Base-by-base conservation (phyloP, 2,888 invertebrate genomes). In the Scelioninae gen. 1 region DNA sequence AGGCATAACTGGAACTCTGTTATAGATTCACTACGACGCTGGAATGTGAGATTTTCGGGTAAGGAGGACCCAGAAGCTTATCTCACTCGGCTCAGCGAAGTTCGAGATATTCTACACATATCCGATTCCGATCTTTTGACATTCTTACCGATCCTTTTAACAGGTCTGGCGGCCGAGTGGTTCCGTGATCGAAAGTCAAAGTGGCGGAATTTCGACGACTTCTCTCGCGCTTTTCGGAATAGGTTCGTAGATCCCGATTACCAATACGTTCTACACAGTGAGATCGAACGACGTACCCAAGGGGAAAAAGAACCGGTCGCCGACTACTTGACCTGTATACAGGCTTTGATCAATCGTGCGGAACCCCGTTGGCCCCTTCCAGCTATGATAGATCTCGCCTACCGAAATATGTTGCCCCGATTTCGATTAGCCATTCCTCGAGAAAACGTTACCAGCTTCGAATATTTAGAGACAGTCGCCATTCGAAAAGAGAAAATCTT, bases 131-230 rank as follows among this genome's bases (percentile, higher is more conserved):
- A 65, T 11, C 9, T 65, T 0, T 31, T 51, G 1, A 51, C 65
- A 0, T 34, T 51, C 13, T 6, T 65, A 3, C 65, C 65, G 8
- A 51, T 16, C 0, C 32, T 38, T 8, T 31, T 53, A 2, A 40
- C 53, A 0, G 66, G 66, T 5, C 31, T 66, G 10, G 69, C 69
- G 0, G 34, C 58, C 6, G 69, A 56, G 23, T 69, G 69, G 69
- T 71, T 60, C 9, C 60, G 49, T 7, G 71, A 71, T 7, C 10
- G 69, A 29, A 16, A 31, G 6, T 10, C 5, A 8, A n/a, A 29
- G 29, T 60, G 60, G 60, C 0, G 8, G 0, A 23, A 3, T 10
- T 71, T 71, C n/a, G 69, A 69, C n/a, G 56, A 31, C 0, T 69
- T 69, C 8, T 29, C 55, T 0, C n/a, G 9, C 0, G 47, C 63